phyloP scores from a whole-genome alignment of 1,140 invertebrate species.

The Zaprionus inermis region DNA sequence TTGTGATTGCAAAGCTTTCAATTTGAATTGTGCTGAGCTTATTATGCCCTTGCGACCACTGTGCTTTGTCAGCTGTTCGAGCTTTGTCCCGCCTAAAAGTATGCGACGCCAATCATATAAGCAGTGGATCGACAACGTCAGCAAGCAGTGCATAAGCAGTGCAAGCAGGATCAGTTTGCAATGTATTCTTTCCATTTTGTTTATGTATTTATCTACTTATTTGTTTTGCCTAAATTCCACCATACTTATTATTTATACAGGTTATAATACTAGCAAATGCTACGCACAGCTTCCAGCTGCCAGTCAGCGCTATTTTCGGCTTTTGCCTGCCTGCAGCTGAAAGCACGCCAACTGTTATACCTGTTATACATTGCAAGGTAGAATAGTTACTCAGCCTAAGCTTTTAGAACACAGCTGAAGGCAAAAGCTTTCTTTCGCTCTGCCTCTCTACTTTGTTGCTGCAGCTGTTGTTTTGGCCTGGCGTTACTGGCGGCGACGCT shows the following conservation, averaged over 20 bases:
- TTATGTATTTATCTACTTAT: not conserved
- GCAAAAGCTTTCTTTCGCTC: no score
- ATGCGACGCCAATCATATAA: slow-evolving; percentile 6
- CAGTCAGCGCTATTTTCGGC: not conserved
- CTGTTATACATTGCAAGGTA: not conserved
- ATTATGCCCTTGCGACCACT: no score
- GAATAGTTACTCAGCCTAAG: slow-evolving; percentile 22
- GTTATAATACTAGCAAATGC: no score
- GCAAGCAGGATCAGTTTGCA: not conserved
- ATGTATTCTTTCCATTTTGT: no score
- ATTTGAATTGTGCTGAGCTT: no score
- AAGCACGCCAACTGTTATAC: slow-evolving; percentile 49
- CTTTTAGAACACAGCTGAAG: slow-evolving; percentile 65
- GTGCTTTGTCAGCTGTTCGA: slow-evolving; percentile 34
- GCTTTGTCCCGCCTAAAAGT: slow-evolving; percentile 41
- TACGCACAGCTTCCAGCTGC: not conserved
- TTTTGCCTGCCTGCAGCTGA: slow-evolving; percentile 7
- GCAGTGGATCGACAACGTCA: not conserved
- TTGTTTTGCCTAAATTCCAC: no score
- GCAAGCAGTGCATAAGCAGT: not conserved
- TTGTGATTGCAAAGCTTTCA: no score
- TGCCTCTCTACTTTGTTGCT: no score
- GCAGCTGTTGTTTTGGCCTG: slow-evolving; percentile 65
- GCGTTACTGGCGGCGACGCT: slow-evolving; percentile 37
- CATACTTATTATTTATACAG: no score